Conservation (phyloP, 2,113 vertebrate species). For the Phalacrocorax carbo region DNA sequence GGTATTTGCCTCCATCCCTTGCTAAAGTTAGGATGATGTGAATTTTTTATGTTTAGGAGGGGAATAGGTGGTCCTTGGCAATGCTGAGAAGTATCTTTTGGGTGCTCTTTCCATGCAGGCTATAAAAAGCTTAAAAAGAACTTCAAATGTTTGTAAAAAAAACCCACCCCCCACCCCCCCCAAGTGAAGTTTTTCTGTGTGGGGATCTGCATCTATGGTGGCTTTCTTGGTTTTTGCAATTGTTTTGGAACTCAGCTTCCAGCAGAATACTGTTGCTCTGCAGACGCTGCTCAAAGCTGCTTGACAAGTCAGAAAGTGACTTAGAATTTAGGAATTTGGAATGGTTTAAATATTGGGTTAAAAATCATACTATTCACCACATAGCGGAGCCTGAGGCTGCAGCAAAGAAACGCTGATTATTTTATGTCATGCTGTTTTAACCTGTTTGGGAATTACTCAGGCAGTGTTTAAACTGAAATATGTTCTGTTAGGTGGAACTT, state of each 20-base stretch:
- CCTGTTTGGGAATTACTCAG: neutral
- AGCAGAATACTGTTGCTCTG: neutral
- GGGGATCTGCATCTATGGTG: neutral
- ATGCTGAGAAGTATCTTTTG: neutral
- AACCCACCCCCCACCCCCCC: too few relatives aligned
- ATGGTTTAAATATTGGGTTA: neutral
- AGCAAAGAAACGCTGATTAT: neutral
- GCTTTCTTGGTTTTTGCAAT: neutral
- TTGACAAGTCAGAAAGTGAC: neutral
- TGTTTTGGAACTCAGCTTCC: neutral
- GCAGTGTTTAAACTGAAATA: neutral
- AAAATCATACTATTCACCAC: neutral
- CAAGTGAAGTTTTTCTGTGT: neutral
- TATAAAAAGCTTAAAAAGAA: neutral
- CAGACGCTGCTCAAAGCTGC: neutral
- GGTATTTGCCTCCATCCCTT: neutral
- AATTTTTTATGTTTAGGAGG: neutral
- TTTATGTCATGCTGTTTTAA: neutral
- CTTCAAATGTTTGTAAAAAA: neutral
- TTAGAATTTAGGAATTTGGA: neutral
- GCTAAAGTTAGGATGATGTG: neutral
- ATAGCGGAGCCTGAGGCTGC: neutral
- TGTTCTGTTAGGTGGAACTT: neutral
- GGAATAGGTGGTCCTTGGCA: neutral
- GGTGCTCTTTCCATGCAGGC: fast-evolving